These are phyloP conservation scores for Sialia sialis DNA, from an alignment of 2,113 vertebrate genomes.

Conservation along the genomic window DNA sequence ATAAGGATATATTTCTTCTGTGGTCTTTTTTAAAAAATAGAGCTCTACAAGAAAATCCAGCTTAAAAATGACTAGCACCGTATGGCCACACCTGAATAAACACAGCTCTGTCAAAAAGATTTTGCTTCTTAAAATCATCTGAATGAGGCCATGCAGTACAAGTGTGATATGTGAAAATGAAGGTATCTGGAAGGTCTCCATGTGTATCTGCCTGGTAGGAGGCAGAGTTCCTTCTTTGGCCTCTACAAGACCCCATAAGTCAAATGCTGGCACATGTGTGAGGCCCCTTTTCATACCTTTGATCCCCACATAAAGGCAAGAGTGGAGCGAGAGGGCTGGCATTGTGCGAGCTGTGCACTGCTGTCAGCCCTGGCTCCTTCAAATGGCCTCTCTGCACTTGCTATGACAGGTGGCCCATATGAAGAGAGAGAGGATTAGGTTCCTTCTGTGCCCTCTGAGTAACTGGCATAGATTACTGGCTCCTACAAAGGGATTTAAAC, in stretches of 20 bases:
- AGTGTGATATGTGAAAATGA: not conserved
- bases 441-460: conserved; percentile 40
- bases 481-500: conserved; percentile 43
- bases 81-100: not conserved
- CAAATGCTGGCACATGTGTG: conserved; percentile 56
- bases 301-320: conserved; percentile 29
- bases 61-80: not conserved
- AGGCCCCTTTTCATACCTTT: conserved; percentile 50
- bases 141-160: not conserved
- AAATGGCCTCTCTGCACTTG: conserved; percentile 10
- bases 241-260: conserved; percentile 18
- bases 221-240: conserved; percentile 9
- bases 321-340: not conserved
- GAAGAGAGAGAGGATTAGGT: conserved; percentile 43
- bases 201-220: not conserved
- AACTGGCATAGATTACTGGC: conserved; percentile 43
- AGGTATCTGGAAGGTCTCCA: not conserved
- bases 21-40: not conserved
- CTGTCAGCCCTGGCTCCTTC: conserved; percentile 41
- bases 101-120: not conserved
- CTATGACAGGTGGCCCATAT: conserved; percentile 40
- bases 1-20: not conserved
- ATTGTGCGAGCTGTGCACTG: not conserved
- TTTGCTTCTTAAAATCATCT: not conserved
- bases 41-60: not conserved